Evolutionary conservation across 2,113 vertebrate species (phyloP).

Genomic region (Cariama cristata): DNA sequence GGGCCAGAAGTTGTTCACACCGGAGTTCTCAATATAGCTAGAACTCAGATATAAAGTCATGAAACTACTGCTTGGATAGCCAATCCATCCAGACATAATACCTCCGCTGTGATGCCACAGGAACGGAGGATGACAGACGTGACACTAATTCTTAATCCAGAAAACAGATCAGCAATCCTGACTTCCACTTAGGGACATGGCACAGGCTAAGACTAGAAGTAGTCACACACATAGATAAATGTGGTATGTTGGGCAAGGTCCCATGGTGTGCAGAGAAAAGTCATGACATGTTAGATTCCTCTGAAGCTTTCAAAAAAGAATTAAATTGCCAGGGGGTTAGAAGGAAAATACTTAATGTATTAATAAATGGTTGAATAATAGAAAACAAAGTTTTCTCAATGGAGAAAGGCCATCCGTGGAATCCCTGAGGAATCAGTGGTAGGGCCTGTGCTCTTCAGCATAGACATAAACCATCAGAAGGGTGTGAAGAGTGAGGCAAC

Average conservation of each 20-base stretch:
- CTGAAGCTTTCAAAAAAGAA: neutral
- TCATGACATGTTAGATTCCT: neutral
- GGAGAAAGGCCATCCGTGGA: neutral
- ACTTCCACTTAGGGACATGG: neutral
- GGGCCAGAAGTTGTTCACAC: neutral
- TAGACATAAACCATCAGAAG: neutral
- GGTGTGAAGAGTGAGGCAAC: neutral
- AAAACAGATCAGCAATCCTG: neutral
- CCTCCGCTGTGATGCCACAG: neutral
- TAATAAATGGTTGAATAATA: neutral
- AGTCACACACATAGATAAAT: neutral
- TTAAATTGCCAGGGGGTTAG: neutral
- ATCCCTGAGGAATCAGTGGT: neutral
- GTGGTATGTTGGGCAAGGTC: neutral
- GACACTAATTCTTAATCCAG: neutral
- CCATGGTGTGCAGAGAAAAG: neutral
- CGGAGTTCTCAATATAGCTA: neutral
- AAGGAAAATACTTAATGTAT: neutral
- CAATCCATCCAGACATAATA: neutral
- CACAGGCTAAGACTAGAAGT: neutral
- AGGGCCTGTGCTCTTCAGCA: neutral
- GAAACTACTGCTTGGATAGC: neutral
- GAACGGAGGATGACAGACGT: neutral
- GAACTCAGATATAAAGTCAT: neutral
- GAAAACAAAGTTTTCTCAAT: neutral